Evolutionary conservation across 2,797 vertebrate species (phyloP), one percentile per base, ranked within the genome.

Genomic region (Chaetophractus vellerosus): DNA sequence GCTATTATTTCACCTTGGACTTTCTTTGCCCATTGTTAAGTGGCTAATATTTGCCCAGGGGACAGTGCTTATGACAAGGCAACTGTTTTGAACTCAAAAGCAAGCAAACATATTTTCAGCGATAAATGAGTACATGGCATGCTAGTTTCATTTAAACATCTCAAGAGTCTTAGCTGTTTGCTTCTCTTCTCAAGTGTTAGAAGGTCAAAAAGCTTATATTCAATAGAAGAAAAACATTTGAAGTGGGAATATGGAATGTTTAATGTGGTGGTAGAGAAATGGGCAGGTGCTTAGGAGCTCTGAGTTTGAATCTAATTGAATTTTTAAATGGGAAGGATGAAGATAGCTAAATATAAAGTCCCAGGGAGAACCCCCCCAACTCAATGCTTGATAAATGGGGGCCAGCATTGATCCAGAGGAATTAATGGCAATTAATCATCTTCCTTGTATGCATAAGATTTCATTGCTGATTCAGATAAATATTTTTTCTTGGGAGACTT

Each of bases 241-340:
- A 50, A n/a, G 23, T 52, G 11, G 63, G 52, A 78, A 45, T 75
- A 55, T 59, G 26, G 48, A 87, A 55, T n/a, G 14, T 52, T 80
- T 41, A 33, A 61, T 24, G 24, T 26, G 15, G 18, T 5, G n/a
- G 11, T 38, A 74, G 86, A 31, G 41, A 94, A 33, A 6, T 9
- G 12, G 88, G 61, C 82, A 80, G 78, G 38, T 93, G 68, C 38
- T 21, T 14, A 68, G 64, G 88, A 86, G 31, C 59, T 59, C 45
- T 14, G 48, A 95, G 95, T 97, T 97, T 74, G 93, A 55, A 86
- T 97, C 88, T 85, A 88, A 1, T 31, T 80, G 71, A 45, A 72
- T 61, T 96, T 61, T 38, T 36, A 55, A 91, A 23, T 52, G 72
- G 36, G 33, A 57, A 21, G 8, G 33, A 26, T 76, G 64, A 89